phyloP scores from a whole-genome alignment of 2,797 vertebrate genomes.

The Alca torda region DNA sequence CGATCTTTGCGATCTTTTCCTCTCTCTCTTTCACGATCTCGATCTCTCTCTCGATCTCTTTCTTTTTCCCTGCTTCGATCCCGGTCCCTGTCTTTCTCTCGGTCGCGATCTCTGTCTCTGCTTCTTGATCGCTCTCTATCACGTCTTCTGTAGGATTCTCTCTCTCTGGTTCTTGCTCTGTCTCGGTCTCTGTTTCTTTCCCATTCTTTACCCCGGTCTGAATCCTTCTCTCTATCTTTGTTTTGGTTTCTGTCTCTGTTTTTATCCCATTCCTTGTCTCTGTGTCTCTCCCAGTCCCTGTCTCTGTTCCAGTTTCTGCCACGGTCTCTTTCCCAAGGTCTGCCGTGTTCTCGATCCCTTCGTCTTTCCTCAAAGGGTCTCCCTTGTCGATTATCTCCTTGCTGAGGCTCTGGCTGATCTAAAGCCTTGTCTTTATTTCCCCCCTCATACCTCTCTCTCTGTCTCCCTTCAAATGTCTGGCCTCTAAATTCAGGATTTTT shows the following conservation, averaged over 20 bases:
- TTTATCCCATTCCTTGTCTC: slow-evolving; percentile 78
- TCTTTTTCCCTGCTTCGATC: slow-evolving; percentile 83
- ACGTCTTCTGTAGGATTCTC: slow-evolving; percentile 80
- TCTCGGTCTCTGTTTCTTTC: slow-evolving; percentile 76
- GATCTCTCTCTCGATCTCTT: slow-evolving; percentile 78
- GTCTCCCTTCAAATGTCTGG: slow-evolving; percentile 78
- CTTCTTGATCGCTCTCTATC: slow-evolving; percentile 78
- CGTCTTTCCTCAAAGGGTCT: slow-evolving; percentile 86
- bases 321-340: slow-evolving; percentile 83
- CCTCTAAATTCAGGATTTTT: slow-evolving; percentile 82
- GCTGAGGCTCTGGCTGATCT: slow-evolving; percentile 71
- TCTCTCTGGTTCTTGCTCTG: slow-evolving; percentile 75
- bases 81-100: slow-evolving; percentile 75
- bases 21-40: slow-evolving; percentile 76
- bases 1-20: slow-evolving; percentile 79
- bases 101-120: slow-evolving; percentile 78
- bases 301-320: slow-evolving; percentile 85
- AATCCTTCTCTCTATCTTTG: slow-evolving; percentile 68
- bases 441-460: slow-evolving; percentile 84
- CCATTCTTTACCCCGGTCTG: slow-evolving; percentile 67
- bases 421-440: slow-evolving; percentile 79
- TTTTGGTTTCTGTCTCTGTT: slow-evolving; percentile 73
- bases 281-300: slow-evolving; percentile 78
- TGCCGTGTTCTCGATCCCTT: slow-evolving; percentile 84
- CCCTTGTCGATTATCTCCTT: slow-evolving; percentile 80